Evolutionary conservation across 2,888 invertebrate species (phyloP).

Genomic region (Bhutanitis thaidina): DNA sequence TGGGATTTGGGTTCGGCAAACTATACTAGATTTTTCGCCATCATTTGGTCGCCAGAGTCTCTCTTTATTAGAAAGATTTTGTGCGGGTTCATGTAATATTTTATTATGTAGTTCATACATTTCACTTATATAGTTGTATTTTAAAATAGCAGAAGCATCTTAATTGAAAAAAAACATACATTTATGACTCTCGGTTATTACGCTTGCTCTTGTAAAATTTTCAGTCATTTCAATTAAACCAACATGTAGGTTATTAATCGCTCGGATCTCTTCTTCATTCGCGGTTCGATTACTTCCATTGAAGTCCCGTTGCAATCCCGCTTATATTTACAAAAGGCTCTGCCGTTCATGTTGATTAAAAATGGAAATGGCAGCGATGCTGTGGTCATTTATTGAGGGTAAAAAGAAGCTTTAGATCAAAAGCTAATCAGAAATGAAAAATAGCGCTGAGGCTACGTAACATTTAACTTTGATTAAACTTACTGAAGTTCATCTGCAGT

Average conservation of each 20-base stretch:
- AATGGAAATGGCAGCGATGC: slow-evolving; percentile 14
- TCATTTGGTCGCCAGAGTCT: too few species aligned
- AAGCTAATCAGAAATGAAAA: slow-evolving; percentile 16
- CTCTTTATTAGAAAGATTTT: too few species aligned
- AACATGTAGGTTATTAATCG: slow-evolving; percentile 20
- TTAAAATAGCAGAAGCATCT: too few species aligned
- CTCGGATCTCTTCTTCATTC: slow-evolving; percentile 19
- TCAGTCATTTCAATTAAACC: slow-evolving; percentile 15
- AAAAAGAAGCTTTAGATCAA: slow-evolving; percentile 6
- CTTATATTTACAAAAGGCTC: slow-evolving; percentile 22
- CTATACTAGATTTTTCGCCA: too few species aligned
- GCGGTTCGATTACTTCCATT: slow-evolving; percentile 21
- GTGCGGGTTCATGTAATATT: too few species aligned
- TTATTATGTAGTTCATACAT: too few species aligned
- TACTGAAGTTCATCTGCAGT: too few species aligned
- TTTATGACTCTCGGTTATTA: neutral
- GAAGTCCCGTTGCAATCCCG: slow-evolving; percentile 20
- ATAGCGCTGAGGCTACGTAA: neutral
- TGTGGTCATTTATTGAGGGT: slow-evolving; percentile 18
- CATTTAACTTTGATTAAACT: neutral
- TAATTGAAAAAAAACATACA: too few species aligned
- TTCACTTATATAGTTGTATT: too few species aligned
- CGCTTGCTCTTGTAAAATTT: neutral
- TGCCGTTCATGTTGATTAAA: slow-evolving; percentile 21
- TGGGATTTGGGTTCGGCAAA: too few species aligned